Percentiles rank a stretch among this genome's conserved stretches.
These are phyloP conservation scores for Drosophila tani DNA, from an alignment of 1,140 invertebrate genomes.

Conservation along the genomic window DNA sequence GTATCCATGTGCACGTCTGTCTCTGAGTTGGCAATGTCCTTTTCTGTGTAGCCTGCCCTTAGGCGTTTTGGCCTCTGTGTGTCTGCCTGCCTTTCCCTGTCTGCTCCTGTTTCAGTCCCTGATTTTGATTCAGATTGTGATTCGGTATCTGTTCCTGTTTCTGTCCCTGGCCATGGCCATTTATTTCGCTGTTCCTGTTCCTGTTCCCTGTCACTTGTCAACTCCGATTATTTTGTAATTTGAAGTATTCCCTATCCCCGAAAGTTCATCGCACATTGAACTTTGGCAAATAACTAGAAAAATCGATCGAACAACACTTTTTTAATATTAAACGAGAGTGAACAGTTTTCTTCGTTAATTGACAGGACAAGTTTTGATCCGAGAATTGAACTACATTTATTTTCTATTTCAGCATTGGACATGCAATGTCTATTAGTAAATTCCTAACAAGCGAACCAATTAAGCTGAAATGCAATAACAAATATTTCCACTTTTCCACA, in stretches of 20 bases:
- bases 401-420: background rate
- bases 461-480: conserved; percentile 20
- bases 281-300: conserved; percentile 11
- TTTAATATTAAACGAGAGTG: background rate
- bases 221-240: conserved; percentile 48
- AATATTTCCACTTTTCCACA: conserved; percentile 6
- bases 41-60: conserved; percentile 19
- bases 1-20: conserved; percentile 7
- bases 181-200: conserved; percentile 33
- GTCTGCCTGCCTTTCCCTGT: conserved; percentile 18
- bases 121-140: conserved; percentile 23
- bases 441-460: conserved; percentile 3
- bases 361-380: conserved; percentile 2
- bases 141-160: conserved; percentile 5
- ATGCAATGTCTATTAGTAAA: background rate
- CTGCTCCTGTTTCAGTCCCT: conserved; percentile 17
- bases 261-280: conserved; percentile 20
- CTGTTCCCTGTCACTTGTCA: conserved; percentile 41
- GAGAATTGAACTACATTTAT: background rate
- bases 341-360: conserved; percentile 8
- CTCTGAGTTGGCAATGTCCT: conserved; percentile 18
- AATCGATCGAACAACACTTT: conserved; percentile 4
- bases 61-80: conserved; percentile 31
- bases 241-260: conserved; percentile 14
- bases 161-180: conserved; percentile 28